A percentile compares a stretch with the other conserved stretches of the same genome.
Conservation (phyloP, 2,113 vertebrate genomes). For the Plecturocebus donacophilus region DNA sequence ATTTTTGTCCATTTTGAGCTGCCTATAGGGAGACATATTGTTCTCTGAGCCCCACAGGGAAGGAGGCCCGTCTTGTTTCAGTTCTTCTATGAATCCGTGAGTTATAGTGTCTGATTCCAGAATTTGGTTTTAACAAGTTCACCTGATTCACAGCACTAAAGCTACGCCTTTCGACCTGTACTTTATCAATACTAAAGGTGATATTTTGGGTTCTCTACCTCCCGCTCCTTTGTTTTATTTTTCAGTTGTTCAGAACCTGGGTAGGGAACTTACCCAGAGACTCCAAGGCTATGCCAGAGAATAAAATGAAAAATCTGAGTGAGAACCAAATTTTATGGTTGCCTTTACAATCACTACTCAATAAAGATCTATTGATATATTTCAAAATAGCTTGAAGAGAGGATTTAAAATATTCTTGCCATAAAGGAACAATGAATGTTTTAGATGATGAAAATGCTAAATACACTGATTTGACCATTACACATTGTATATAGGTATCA, state of each 20-base stretch:
- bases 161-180: neutral
- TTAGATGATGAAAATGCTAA: no score
- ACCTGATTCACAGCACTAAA: neutral
- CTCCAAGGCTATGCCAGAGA: neutral
- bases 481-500: no score
- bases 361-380: no score
- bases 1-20: neutral
- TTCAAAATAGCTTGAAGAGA: no score
- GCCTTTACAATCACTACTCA: neutral
- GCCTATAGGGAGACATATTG: neutral
- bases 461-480: no score
- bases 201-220: neutral
- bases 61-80: neutral
- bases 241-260: neutral
- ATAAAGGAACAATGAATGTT: no score
- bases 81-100: neutral
- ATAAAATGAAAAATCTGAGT: neutral
- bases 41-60: neutral
- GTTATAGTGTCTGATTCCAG: neutral
- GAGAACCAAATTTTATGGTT: neutral
- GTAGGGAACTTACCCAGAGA: neutral
- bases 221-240: neutral
- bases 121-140: neutral
- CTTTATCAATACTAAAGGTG: neutral
- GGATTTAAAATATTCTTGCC: no score